phyloP scores from a whole-genome alignment of 2,888 invertebrate genomes.

The Oscheius onirici region DNA sequence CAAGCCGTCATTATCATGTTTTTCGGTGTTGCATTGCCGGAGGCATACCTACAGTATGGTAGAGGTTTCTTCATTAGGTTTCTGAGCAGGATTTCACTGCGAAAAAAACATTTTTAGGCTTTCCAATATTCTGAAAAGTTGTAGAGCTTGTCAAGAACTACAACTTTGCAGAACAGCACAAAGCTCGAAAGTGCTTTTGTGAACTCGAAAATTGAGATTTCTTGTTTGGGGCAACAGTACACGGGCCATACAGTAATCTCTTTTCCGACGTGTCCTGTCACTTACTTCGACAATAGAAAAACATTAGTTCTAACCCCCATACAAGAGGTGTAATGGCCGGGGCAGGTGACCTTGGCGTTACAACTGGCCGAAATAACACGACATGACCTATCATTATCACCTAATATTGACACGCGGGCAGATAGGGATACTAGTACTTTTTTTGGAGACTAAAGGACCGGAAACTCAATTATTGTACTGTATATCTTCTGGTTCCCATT shows the following conservation, averaged over 20 bases:
- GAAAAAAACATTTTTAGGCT: no score
- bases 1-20: slow-evolving; percentile 12
- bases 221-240: not conserved
- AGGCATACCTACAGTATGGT: no score
- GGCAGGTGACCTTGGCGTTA: slow-evolving; percentile 24
- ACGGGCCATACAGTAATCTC: not conserved
- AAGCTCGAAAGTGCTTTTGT: no score
- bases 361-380: slow-evolving; percentile 30
- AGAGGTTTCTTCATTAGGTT: not conserved
- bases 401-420: slow-evolving; percentile 22
- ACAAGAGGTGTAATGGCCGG: slow-evolving; percentile 3
- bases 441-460: no score
- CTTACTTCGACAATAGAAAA: not conserved
- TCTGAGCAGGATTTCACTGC: no score
- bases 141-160: no score
- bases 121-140: no score
- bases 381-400: slow-evolving; percentile 26
- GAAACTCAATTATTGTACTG: no score
- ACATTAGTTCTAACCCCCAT: not conserved
- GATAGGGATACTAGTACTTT: slow-evolving; percentile 1
- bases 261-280: no score
- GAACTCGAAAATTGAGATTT: no score
- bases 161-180: no score
- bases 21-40: not conserved
- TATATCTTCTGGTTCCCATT: no score